A percentile compares a stretch with the other conserved stretches of the same genome.
Evolutionary conservation across 2,113 vertebrate species (phyloP).

Genomic region (Oceanodroma tethys): DNA sequence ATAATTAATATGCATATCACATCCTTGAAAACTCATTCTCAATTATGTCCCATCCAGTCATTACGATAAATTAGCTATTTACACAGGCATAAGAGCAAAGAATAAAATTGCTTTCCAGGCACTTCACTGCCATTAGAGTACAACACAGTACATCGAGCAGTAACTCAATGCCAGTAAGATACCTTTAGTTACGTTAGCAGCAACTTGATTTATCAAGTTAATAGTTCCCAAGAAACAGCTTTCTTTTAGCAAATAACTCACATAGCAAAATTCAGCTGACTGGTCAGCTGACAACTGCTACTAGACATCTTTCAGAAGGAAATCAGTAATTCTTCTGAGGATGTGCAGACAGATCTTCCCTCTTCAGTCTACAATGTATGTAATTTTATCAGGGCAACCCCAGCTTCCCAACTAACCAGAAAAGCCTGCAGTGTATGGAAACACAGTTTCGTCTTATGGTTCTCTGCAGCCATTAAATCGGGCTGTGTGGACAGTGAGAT

Average conservation of each 20-base stretch:
- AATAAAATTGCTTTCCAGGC: constrained; percentile 12
- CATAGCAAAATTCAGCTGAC: neutral
- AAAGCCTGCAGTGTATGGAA: neutral
- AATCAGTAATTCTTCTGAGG: neutral
- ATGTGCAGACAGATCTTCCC: neutral
- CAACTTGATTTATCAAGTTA: neutral
- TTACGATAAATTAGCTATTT: constrained; percentile 39
- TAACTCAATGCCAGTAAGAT: neutral
- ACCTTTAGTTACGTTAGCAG: neutral
- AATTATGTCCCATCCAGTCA: neutral
- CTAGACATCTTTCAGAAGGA: neutral
- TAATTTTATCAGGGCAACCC: neutral
- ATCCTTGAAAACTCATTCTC: neutral
- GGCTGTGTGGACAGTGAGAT: neutral
- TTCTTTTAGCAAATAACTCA: neutral
- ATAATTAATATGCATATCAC: constrained; percentile 17
- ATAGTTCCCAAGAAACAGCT: neutral
- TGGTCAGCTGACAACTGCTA: neutral
- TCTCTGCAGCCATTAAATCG: neutral
- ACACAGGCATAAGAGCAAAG: neutral
- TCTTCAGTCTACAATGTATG: fast-evolving
- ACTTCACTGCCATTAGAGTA: neutral
- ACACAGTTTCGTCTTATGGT: neutral
- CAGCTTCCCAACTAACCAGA: neutral
- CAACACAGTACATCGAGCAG: neutral